Base-by-base conservation (phyloP, 2,113 vertebrate genomes). In the Alaudala cheleensis region DNA sequence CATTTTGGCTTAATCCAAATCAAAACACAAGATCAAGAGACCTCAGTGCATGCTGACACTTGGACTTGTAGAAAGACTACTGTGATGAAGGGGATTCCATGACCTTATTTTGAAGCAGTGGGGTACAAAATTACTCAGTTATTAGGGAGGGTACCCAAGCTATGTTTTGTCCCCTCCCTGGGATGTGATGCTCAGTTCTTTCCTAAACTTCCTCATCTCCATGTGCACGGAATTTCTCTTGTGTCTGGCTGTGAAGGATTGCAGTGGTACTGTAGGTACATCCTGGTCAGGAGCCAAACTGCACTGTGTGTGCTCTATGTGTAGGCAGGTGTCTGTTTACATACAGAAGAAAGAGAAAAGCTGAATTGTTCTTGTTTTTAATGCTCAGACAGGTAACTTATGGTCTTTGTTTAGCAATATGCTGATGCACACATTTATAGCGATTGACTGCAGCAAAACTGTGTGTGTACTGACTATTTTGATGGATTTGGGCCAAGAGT, bases 301-400 rank as follows among this genome's bases (percentile, higher is more conserved):
- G 62, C 4, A 2, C 17, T 34, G 22, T 71, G 34, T 2, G 5
- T 23, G 5, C 49, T 17, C 4, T 66, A 20, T 39, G 29, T 17
- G 57, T 71, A 61, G 78, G 81, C 65, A 73, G 54, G 12, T 45
- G 65, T 57, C 65, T 88, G 16, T 73, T 86, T 23, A 21, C 19
- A 9, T 22, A 29, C 0, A 64, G n/a, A 92, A 66, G 34, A 56
- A 65, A 89, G 44, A 91, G 53, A 16, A 79, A 44, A 21, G 24
- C 11, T 67, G n/a, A n/a, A n/a, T 78, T 74, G 66, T 5, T 62
- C 18, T 11, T 33, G 5, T 56, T 62, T 79, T 39, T 25, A 34
- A 22, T 51, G 44, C 31, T 83, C 26, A 70, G 66, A 50, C 24
- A 66, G 83, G 44, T 96, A 87, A 81, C 57, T 86, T 94, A 84